These are phyloP conservation scores for Caenorhabditis sp. DNA, from an alignment of 2,888 invertebrate genomes.

Conservation along the genomic window DNA sequence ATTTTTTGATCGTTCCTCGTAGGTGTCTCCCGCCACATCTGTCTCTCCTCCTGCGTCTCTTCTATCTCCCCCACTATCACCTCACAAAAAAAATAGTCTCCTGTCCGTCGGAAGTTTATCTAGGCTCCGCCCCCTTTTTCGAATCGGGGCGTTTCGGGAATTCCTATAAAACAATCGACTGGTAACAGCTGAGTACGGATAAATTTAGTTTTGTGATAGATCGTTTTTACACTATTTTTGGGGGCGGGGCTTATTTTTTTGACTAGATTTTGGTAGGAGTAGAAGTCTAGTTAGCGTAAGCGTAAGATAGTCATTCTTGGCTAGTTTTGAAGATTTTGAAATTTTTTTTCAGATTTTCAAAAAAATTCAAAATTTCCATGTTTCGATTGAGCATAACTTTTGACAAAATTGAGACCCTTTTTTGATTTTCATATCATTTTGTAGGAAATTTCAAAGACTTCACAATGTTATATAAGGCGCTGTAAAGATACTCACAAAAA, in stretches of 20 bases:
- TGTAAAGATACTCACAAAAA: too few species aligned
- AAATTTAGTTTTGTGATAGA: background rate
- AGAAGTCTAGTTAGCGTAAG: background rate
- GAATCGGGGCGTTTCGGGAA: constrained; percentile 7
- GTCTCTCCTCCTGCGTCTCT: constrained; percentile 9
- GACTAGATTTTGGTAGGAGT: too few species aligned
- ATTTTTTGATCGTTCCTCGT: constrained; percentile 35
- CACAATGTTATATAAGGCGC: too few species aligned
- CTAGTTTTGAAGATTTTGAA: background rate
- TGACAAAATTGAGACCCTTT: too few species aligned
- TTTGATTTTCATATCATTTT: too few species aligned
- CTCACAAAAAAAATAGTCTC: background rate
- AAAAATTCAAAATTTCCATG: too few species aligned
- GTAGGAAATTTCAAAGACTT: too few species aligned
- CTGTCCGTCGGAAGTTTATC: constrained; percentile 2
- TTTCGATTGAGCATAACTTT: too few species aligned
- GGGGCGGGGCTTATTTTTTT: constrained; percentile 5
- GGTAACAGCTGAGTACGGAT: background rate
- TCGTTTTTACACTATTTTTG: background rate
- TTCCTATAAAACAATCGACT: constrained; percentile 41
- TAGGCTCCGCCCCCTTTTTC: constrained; percentile 29
- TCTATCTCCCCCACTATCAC: background rate
- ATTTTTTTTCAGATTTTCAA: too few species aligned
- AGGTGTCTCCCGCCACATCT: constrained; percentile 6
- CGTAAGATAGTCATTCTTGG: background rate